Conservation (phyloP, 1,140 invertebrate species). For the Calephelis nemesis region DNA sequence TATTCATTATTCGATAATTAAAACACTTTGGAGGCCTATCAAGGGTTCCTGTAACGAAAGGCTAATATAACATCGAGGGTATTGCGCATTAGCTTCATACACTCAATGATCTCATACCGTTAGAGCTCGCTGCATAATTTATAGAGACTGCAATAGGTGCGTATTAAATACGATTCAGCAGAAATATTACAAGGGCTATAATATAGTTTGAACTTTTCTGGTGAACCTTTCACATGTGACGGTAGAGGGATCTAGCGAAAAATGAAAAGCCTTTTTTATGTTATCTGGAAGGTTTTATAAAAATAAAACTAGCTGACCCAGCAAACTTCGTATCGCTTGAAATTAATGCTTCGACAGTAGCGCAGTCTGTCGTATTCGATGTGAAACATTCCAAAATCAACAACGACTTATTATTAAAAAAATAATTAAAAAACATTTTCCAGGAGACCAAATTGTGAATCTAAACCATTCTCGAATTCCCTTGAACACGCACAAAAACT, state of each 20-base stretch:
- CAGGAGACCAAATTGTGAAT: too few species aligned
- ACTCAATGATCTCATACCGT: constrained; percentile 39
- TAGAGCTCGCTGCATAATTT: constrained; percentile 40
- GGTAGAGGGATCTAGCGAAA: not conserved
- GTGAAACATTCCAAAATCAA: too few species aligned
- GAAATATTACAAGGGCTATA: constrained; percentile 19
- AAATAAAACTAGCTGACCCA: too few species aligned
- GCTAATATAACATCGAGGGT: constrained; percentile 40
- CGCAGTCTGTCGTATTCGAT: too few species aligned
- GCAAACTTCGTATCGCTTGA: too few species aligned
- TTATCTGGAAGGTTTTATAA: too few species aligned
- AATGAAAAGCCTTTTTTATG: too few species aligned
- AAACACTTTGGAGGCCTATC: constrained; percentile 33
- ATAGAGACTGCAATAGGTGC: constrained; percentile 33
- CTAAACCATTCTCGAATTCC: too few species aligned
- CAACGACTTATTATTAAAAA: too few species aligned
- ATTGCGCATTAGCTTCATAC: constrained; percentile 41
- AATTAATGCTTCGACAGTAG: too few species aligned
- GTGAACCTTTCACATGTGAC: not conserved
- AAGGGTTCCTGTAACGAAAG: constrained; percentile 36
- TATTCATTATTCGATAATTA: constrained; percentile 29
- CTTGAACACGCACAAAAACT: too few species aligned
- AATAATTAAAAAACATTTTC: too few species aligned
- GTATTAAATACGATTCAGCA: constrained; percentile 38
- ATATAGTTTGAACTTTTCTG: not conserved